Conservation (phyloP, 2,888 invertebrate species). For the Phytoseiulus persimilis region DNA sequence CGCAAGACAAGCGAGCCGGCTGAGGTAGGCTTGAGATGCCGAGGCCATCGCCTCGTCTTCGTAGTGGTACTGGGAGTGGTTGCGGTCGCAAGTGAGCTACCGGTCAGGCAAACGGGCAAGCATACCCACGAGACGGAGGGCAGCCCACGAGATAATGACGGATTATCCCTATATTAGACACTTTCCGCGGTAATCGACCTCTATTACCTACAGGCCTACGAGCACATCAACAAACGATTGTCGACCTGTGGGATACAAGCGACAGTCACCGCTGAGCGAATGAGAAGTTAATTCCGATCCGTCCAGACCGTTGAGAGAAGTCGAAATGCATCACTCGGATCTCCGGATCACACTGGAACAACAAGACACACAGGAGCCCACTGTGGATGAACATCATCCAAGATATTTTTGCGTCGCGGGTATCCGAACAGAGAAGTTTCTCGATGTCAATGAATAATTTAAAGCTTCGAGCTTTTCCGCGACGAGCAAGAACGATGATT, state of each 20-base stretch:
- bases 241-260: background rate
- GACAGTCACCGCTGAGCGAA: background rate
- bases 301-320: no score
- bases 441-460: background rate
- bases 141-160: slow-evolving; percentile 27
- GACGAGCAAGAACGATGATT: background rate
- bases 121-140: background rate
- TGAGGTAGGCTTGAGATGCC: background rate
- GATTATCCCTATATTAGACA: slow-evolving; percentile 25
- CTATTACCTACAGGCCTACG: background rate
- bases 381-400: no score
- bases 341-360: no score
- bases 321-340: no score
- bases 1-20: background rate
- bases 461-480: background rate
- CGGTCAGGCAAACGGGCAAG: background rate
- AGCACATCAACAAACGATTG: background rate
- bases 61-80: background rate
- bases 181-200: background rate
- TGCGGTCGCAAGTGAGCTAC: background rate
- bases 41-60: background rate
- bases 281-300: no score
- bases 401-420: no score
- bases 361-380: no score
- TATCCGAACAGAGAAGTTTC: background rate